Conservation (phyloP, 1,140 invertebrate species). For the Ostrea denselamellosa region DNA sequence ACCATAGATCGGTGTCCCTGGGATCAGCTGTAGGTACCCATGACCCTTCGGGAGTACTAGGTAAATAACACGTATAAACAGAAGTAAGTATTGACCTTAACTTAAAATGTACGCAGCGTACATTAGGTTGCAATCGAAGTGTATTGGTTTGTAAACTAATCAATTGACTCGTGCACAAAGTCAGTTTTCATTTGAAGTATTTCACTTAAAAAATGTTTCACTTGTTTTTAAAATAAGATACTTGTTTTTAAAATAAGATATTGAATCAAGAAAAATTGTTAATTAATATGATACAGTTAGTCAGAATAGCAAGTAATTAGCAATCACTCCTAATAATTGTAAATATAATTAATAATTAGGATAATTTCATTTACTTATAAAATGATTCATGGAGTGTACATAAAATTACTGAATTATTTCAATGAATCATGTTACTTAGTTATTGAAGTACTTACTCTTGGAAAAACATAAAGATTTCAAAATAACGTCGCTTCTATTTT, state of each 20-base stretch:
- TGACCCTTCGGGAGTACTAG: too few species aligned
- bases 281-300: background rate
- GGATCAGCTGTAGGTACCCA: too few species aligned
- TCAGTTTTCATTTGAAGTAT: too few species aligned
- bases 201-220: background rate
- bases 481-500: too few species aligned
- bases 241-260: background rate
- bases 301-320: background rate
- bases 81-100: too few species aligned
- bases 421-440: background rate
- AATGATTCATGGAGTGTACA: background rate
- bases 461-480: background rate
- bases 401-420: background rate
- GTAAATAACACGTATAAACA: too few species aligned
- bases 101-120: too few species aligned
- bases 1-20: too few species aligned
- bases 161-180: too few species aligned
- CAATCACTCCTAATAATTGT: background rate
- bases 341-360: background rate
- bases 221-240: too few species aligned
- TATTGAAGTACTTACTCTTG: background rate
- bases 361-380: constrained; percentile 12
- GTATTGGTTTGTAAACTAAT: too few species aligned
- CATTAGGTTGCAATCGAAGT: too few species aligned
- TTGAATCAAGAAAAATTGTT: background rate